Conservation (phyloP, 1,140 invertebrate genomes). For the Drosophila simulans region DNA sequence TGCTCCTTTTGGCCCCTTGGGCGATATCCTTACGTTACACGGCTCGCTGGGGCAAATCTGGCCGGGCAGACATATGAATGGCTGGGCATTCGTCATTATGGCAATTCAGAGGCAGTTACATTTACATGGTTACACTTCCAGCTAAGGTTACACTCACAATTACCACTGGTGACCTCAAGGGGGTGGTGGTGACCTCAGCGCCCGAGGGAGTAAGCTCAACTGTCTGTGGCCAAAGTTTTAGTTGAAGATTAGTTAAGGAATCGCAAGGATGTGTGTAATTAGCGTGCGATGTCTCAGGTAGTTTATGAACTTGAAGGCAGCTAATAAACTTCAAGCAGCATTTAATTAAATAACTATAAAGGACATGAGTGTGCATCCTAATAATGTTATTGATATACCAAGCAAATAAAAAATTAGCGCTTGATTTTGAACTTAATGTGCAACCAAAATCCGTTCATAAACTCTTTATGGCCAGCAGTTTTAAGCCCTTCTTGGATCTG, state of each 20-base stretch:
- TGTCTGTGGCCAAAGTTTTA: constrained; percentile 44
- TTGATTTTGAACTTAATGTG: no score
- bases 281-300: not conserved
- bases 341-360: not conserved
- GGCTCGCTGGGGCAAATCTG: constrained; percentile 8
- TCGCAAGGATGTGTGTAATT: constrained; percentile 2
- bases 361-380: no score
- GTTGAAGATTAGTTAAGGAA: constrained; percentile 21
- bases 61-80: constrained; percentile 67
- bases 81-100: constrained; percentile 77
- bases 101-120: constrained; percentile 27
- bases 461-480: constrained; percentile 28
- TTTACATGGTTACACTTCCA: constrained; percentile 2
- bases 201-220: constrained; percentile 3
- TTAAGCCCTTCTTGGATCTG: constrained; percentile 20
- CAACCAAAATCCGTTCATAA: constrained; percentile 30
- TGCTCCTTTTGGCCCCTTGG: constrained; percentile 51
- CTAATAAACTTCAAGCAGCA: not conserved
- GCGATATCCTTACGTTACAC: constrained; percentile 34
- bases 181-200: constrained; percentile 6
- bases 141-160: constrained; percentile 22
- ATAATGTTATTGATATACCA: no score
- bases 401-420: no score
- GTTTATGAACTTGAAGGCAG: not conserved
- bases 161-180: constrained; percentile 27